Evolutionary conservation across 1,140 invertebrate genomes (phyloP).

Genomic region (Drosophila subobscura): DNA sequence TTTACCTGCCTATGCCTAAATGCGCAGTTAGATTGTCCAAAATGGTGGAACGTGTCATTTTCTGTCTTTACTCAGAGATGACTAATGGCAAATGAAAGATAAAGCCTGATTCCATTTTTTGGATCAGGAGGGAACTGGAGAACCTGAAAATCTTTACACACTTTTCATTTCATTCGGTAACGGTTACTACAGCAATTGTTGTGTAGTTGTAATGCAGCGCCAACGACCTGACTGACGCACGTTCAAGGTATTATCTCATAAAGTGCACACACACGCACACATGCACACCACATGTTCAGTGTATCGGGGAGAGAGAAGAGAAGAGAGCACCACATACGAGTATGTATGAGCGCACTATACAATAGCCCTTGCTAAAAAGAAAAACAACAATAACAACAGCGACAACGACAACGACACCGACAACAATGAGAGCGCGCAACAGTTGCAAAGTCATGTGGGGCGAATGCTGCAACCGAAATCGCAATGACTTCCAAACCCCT

Average conservation of each 20-base stretch:
- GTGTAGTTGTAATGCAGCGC: slow-evolving; percentile 66
- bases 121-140: slow-evolving; percentile 20
- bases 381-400: slow-evolving; percentile 23
- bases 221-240: slow-evolving; percentile 78
- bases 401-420: slow-evolving; percentile 7
- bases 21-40: slow-evolving; percentile 72
- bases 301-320: slow-evolving; percentile 3
- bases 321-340: slow-evolving; percentile 3
- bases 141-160: slow-evolving; percentile 27
- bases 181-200: slow-evolving; percentile 43
- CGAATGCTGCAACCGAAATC: slow-evolving; percentile 41
- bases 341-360: slow-evolving; percentile 10
- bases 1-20: slow-evolving; percentile 40
- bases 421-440: slow-evolving; percentile 52
- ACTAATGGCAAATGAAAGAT: slow-evolving; percentile 39
- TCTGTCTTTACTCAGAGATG: slow-evolving; percentile 17
- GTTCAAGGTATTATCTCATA: slow-evolving; percentile 83
- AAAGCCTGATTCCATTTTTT: slow-evolving; percentile 9
- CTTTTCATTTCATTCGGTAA: slow-evolving; percentile 68
- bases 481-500: slow-evolving; percentile 27
- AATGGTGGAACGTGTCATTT: slow-evolving; percentile 55
- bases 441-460: slow-evolving; percentile 63
- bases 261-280: slow-evolving; percentile 36
- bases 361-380: slow-evolving; percentile 59
- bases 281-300: background rate